phyloP scores from a whole-genome alignment of 2,113 vertebrate species.

The Helogale parvula region DNA sequence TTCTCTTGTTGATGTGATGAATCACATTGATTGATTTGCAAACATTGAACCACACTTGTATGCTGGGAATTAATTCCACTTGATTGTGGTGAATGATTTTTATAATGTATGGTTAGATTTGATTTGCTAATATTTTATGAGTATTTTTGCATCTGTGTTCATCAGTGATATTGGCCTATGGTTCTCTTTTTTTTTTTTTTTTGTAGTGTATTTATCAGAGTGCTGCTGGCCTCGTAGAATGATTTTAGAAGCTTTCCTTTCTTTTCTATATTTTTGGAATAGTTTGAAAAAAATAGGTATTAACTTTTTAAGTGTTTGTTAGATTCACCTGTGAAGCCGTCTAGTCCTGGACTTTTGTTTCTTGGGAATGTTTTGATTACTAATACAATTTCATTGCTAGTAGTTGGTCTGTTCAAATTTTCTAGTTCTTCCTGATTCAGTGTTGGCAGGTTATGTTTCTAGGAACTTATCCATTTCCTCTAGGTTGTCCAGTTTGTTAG shows the following conservation, averaged over 20 bases:
- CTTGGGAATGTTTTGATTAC: background rate
- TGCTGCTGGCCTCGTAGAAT: background rate
- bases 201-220: background rate
- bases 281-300: background rate
- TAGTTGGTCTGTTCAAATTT: background rate
- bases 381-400: background rate
- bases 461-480: background rate
- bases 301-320: background rate
- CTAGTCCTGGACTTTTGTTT: background rate
- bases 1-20: background rate
- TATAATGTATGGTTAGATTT: too few relatives aligned
- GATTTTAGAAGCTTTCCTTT: background rate
- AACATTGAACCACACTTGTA: background rate
- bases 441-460: background rate
- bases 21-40: background rate
- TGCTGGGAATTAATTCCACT: too few relatives aligned
- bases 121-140: background rate
- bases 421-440: background rate
- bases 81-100: too few relatives aligned
- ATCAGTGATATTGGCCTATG: background rate
- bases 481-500: background rate
- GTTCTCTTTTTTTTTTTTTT: background rate
- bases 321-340: background rate
- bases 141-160: background rate
- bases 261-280: background rate